A percentile compares a stretch with the other conserved stretches of the same genome.
phyloP scores from a whole-genome alignment of 2,113 vertebrate species.

The Diadophis punctatus region DNA sequence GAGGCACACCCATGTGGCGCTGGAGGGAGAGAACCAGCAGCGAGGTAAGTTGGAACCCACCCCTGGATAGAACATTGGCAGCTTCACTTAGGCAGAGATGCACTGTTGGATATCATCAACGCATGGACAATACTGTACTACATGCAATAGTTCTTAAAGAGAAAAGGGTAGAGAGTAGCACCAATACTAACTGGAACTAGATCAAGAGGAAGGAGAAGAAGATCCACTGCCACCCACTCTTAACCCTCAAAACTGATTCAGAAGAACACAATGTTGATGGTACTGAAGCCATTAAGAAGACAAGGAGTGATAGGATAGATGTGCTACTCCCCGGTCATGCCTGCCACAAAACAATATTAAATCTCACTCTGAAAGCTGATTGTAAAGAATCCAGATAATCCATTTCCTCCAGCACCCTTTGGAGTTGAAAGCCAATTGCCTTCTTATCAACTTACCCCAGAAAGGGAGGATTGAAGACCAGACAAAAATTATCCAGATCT shows the following conservation, averaged over 20 bases:
- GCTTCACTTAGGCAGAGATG: not conserved
- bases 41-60: too few species aligned
- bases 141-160: not conserved
- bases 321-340: not conserved
- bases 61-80: not conserved
- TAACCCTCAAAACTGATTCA: not conserved
- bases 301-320: not conserved
- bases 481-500: not conserved
- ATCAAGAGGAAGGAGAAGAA: not conserved
- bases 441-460: not conserved
- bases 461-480: not conserved
- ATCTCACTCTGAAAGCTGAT: not conserved
- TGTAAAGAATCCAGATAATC: not conserved
- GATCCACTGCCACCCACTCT: not conserved
- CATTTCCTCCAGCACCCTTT: not conserved
- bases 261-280: not conserved
- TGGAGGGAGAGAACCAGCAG: too few species aligned
- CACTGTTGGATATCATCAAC: not conserved
- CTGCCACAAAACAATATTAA: not conserved
- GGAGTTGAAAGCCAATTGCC: not conserved
- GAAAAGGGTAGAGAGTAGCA: not conserved
- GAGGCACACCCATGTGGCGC: too few species aligned
- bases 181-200: not conserved
- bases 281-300: not conserved
- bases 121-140: not conserved